These are phyloP conservation scores for Ceryle rudis DNA, from an alignment of 2,797 vertebrate genomes.

Conservation along the genomic window DNA sequence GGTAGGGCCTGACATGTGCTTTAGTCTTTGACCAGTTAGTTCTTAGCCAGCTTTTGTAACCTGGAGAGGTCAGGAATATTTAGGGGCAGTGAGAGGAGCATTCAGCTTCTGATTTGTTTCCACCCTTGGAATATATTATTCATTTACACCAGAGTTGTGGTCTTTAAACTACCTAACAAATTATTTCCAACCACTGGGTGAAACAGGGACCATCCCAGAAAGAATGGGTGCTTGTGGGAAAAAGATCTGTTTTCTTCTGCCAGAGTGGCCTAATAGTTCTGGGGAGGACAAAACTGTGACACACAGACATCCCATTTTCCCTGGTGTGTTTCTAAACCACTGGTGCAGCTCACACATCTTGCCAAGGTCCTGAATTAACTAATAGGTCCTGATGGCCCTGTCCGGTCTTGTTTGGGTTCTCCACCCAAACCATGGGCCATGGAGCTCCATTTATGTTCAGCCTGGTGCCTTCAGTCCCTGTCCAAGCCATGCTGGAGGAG, in stretches of 20 bases:
- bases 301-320: accelerated
- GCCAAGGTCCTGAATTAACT: neutral
- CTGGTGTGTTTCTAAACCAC: neutral
- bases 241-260: neutral
- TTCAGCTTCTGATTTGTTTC: neutral
- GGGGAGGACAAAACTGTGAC: neutral
- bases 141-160: neutral
- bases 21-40: neutral
- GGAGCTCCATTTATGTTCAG: neutral
- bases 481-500: neutral
- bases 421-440: neutral
- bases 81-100: neutral
- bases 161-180: neutral
- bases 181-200: neutral
- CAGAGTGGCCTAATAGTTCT: neutral
- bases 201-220: neutral
- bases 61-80: neutral
- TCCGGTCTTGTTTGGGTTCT: neutral
- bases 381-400: neutral
- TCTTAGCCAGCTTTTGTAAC: neutral
- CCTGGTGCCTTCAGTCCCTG: neutral
- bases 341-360: neutral
- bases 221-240: neutral
- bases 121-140: neutral
- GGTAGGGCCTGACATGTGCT: neutral